A percentile compares a stretch with the other conserved stretches of the same genome.
These are phyloP conservation scores for Heliconius charithonia DNA, from an alignment of 2,888 invertebrate genomes.

Conservation along the genomic window DNA sequence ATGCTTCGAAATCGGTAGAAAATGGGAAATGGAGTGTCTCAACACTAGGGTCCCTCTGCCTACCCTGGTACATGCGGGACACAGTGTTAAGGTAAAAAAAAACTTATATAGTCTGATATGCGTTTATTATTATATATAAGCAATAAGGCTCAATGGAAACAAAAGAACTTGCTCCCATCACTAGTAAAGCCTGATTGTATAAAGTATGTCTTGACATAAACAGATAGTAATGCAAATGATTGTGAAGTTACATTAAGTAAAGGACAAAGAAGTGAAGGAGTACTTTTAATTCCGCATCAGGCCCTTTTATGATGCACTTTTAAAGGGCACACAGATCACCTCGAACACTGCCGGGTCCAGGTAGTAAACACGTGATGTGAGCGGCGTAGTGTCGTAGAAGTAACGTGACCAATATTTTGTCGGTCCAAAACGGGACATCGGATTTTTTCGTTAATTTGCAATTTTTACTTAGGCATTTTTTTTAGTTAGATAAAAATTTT, in stretches of 20 bases:
- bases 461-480: too few species aligned
- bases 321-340: constrained; percentile 59
- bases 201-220: background rate
- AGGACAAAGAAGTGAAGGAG: constrained; percentile 45
- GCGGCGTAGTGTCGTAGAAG: constrained; percentile 3
- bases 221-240: background rate
- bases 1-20: too few species aligned
- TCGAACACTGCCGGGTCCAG: constrained; percentile 73
- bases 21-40: too few species aligned
- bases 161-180: background rate
- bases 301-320: constrained; percentile 61
- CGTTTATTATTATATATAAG: too few species aligned
- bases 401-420: too few species aligned
- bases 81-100: too few species aligned
- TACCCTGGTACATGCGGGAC: too few species aligned
- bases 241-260: constrained; percentile 36
- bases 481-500: too few species aligned
- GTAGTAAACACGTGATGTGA: constrained; percentile 51
- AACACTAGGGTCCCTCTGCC: too few species aligned
- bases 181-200: background rate
- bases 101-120: background rate
- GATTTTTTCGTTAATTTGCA: too few species aligned
- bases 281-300: constrained; percentile 49
- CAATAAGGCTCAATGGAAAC: background rate
- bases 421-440: too few species aligned